Percentiles rank a stretch among this genome's conserved stretches.
Conservation (phyloP, 2,113 vertebrate species). For the Bubo bubo region DNA sequence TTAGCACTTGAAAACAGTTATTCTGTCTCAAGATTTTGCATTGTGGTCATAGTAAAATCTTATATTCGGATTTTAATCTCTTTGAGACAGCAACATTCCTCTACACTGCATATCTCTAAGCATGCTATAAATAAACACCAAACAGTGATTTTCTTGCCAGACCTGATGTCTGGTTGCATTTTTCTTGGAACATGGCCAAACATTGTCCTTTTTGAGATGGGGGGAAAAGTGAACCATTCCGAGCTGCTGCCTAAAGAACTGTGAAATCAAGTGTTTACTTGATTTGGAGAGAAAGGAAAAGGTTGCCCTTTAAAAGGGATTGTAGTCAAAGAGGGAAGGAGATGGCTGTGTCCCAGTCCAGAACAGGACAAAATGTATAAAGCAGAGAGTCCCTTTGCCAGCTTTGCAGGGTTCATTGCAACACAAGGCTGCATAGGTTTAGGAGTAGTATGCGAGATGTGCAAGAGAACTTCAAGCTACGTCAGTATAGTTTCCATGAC, state of each 20-base stretch:
- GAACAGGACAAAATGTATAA: no score
- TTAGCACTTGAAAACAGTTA: not conserved
- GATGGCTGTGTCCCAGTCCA: not conserved
- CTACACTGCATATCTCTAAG: not conserved
- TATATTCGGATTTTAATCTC: not conserved
- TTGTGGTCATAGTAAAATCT: not conserved
- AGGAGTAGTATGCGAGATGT: not conserved
- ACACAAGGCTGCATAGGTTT: not conserved
- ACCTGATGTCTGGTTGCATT: not conserved
- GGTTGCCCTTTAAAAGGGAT: not conserved
- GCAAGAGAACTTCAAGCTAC: not conserved
- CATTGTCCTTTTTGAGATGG: not conserved
- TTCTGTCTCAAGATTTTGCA: not conserved
- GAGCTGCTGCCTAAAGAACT: not conserved
- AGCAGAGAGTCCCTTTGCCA: not conserved
- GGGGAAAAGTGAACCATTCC: not conserved
- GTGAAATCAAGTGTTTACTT: not conserved
- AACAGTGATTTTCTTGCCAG: not conserved
- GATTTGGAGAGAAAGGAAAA: not conserved
- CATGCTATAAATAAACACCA: not conserved
- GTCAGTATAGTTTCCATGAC: not conserved
- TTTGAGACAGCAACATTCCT: not conserved
- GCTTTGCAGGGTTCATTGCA: not conserved
- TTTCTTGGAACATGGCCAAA: not conserved
- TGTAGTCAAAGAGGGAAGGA: not conserved